Conservation (phyloP, 2,888 invertebrate genomes). For the Leptinotarsa tumamoca region DNA sequence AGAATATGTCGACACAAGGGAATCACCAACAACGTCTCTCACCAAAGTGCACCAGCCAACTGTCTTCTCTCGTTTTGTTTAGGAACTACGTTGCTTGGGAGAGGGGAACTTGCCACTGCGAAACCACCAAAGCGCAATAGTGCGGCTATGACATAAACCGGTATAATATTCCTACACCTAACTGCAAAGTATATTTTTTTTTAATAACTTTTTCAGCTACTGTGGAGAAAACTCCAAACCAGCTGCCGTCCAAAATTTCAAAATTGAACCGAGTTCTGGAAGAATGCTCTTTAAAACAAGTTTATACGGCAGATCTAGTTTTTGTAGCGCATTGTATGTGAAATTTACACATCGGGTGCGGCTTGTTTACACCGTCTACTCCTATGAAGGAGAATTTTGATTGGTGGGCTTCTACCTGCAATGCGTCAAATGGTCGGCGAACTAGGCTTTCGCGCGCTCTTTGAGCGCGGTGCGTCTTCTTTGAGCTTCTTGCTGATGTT, state of each 20-base stretch:
- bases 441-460: slow-evolving; percentile 62
- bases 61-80: slow-evolving; percentile 65
- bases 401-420: slow-evolving; percentile 88
- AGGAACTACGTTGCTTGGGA: slow-evolving; percentile 55
- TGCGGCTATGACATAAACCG: slow-evolving; percentile 67
- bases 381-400: slow-evolving; percentile 73
- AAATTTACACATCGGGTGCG: slow-evolving; percentile 78
- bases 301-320: slow-evolving; percentile 66
- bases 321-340: slow-evolving; percentile 71
- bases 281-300: background rate
- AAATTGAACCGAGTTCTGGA: background rate
- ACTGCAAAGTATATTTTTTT: slow-evolving; percentile 11
- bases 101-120: slow-evolving; percentile 59
- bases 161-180: slow-evolving; percentile 66
- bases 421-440: slow-evolving; percentile 77
- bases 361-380: slow-evolving; percentile 78
- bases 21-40: slow-evolving; percentile 55
- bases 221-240: background rate
- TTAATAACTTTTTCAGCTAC: background rate
- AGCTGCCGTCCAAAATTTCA: background rate
- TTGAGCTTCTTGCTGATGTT: slow-evolving; percentile 57
- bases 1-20: slow-evolving; percentile 57
- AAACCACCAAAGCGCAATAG: slow-evolving; percentile 65
- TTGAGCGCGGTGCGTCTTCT: slow-evolving; percentile 58
- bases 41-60: slow-evolving; percentile 64